Percentiles rank a stretch among this genome's conserved stretches.
Conservation (phyloP, 1,140 invertebrate species). For the Vanessa tameamea region DNA sequence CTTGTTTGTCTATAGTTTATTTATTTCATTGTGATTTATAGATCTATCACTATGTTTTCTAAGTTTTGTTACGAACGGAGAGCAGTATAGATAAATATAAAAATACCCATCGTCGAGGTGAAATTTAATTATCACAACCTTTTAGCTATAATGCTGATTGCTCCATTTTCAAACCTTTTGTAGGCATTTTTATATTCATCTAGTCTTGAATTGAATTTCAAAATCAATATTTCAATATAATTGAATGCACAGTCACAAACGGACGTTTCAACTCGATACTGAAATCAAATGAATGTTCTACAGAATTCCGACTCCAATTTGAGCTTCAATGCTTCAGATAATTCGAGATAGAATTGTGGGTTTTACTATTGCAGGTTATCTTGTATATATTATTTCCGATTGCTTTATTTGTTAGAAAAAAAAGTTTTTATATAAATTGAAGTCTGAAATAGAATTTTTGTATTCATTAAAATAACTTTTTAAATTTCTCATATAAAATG, state of each 20-base stretch:
- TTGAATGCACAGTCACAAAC: constrained; percentile 13
- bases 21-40: no score
- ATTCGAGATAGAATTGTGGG: constrained; percentile 5
- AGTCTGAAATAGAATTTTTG: no score
- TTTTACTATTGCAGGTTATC: neutral
- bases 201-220: neutral
- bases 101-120: no score
- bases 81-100: no score
- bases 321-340: constrained; percentile 5
- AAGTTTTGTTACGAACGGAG: no score
- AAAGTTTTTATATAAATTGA: no score
- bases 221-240: constrained; percentile 2
- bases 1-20: no score
- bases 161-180: neutral
- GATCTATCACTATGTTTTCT: no score
- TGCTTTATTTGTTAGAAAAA: no score
- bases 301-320: constrained; percentile 8
- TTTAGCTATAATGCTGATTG: neutral
- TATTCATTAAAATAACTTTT: no score
- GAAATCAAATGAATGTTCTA: constrained; percentile 19
- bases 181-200: neutral
- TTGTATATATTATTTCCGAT: neutral
- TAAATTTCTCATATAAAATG: no score
- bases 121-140: no score
- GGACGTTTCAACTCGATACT: constrained; percentile 15